Conservation (phyloP, 1,140 invertebrate genomes). For the Zaprionus tsacasi region DNA sequence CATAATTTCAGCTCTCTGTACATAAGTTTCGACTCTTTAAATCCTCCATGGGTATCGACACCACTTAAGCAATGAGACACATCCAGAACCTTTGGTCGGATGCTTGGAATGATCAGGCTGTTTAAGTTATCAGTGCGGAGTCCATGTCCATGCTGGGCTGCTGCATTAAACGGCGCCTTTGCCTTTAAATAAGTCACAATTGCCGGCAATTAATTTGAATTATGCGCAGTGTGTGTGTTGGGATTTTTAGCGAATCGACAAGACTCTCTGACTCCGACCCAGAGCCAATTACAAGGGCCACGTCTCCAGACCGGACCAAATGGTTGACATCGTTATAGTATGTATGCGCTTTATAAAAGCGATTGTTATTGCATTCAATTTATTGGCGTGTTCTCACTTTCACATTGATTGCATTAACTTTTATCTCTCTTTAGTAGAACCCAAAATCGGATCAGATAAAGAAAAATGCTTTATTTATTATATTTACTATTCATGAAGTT, state of each 20-base stretch:
- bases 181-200: slow-evolving; percentile 69
- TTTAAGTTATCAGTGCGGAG: slow-evolving; percentile 37
- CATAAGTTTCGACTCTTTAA: background rate
- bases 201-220: slow-evolving; percentile 82
- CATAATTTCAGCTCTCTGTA: too few species aligned
- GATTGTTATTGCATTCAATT: slow-evolving; percentile 69
- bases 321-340: slow-evolving; percentile 61
- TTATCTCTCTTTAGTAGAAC: slow-evolving; percentile 18
- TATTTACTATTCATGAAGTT: too few species aligned
- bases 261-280: slow-evolving; percentile 31
- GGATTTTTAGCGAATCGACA: slow-evolving; percentile 67
- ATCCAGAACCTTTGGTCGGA: slow-evolving; percentile 8
- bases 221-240: slow-evolving; percentile 57
- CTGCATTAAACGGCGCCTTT: slow-evolving; percentile 71
- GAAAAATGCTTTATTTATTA: too few species aligned
- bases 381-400: slow-evolving; percentile 79
- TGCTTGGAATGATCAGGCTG: slow-evolving; percentile 23
- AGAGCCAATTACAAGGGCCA: slow-evolving; percentile 69
- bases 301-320: slow-evolving; percentile 30
- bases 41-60: slow-evolving; percentile 26
- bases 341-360: slow-evolving; percentile 16
- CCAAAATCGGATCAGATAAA: background rate
- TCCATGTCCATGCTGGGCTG: slow-evolving; percentile 13
- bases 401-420: slow-evolving; percentile 69
- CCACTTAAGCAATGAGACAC: slow-evolving; percentile 42